These are phyloP conservation scores for Gallirallus australis DNA, from an alignment of 2,797 vertebrate genomes.

Conservation along the genomic window DNA sequence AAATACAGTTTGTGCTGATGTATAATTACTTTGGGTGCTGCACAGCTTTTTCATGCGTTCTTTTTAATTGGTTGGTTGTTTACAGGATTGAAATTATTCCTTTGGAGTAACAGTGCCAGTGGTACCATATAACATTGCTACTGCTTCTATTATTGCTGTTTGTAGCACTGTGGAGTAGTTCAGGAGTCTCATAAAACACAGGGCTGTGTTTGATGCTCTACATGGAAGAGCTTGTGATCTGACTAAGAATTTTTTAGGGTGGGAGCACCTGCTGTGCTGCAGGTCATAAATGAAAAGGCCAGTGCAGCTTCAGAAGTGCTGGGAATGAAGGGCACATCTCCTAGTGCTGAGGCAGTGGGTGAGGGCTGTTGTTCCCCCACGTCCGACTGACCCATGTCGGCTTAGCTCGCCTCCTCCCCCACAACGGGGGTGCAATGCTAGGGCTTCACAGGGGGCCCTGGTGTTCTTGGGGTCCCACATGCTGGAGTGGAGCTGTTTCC, in stretches of 20 bases:
- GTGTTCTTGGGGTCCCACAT: neutral
- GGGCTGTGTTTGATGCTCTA: neutral
- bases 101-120: neutral
- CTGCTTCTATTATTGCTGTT: neutral
- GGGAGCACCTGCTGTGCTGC: neutral
- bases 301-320: neutral
- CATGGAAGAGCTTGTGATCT: neutral
- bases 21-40: neutral
- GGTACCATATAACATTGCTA: neutral
- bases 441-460: neutral
- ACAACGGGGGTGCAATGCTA: fast-evolving
- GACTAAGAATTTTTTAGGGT: neutral
- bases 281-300: neutral
- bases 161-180: neutral
- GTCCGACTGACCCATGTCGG: fast-evolving
- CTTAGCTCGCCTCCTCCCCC: neutral
- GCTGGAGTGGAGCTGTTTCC: neutral
- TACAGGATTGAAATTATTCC: neutral
- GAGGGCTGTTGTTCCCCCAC: neutral
- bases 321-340: neutral
- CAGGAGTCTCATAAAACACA: neutral
- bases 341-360: neutral
- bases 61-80: slow-evolving; percentile 38
- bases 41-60: neutral
- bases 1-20: neutral